These are phyloP conservation scores for Limnephilus marmoratus DNA, from an alignment of 2,888 invertebrate species.

Conservation along the genomic window DNA sequence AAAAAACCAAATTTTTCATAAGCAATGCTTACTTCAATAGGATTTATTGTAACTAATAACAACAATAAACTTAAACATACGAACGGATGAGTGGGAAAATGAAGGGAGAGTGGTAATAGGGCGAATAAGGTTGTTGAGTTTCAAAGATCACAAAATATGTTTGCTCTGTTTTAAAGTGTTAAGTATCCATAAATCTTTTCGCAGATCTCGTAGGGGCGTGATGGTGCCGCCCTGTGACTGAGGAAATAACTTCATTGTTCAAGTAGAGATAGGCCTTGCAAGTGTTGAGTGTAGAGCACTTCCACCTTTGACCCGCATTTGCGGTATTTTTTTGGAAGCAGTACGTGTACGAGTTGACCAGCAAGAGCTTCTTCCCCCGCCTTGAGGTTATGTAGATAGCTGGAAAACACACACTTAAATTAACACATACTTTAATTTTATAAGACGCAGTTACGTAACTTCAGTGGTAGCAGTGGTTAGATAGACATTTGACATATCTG, in stretches of 20 bases:
- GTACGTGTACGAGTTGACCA: neutral
- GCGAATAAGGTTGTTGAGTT: no score
- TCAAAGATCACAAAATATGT: no score
- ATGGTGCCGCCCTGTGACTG: neutral
- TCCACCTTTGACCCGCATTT: constrained; percentile 14
- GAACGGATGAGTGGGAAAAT: no score
- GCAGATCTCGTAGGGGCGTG: neutral
- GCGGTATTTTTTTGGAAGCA: neutral
- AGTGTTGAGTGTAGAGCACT: neutral
- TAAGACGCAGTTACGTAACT: neutral
- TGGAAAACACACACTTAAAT: neutral
- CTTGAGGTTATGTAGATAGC: neutral
- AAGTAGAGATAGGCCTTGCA: neutral
- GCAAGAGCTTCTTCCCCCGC: neutral
- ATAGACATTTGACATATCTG: neutral
- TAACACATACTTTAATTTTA: no score
- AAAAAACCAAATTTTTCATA: no score
- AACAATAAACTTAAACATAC: no score
- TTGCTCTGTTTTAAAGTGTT: neutral
- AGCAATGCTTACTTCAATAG: no score
- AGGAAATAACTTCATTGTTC: neutral
- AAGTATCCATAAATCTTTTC: neutral
- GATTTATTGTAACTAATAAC: no score
- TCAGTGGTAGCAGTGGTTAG: neutral
- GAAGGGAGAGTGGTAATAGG: no score